Evolutionary conservation across 2,797 vertebrate genomes (phyloP).

Genomic region (Fistularia commersonii): DNA sequence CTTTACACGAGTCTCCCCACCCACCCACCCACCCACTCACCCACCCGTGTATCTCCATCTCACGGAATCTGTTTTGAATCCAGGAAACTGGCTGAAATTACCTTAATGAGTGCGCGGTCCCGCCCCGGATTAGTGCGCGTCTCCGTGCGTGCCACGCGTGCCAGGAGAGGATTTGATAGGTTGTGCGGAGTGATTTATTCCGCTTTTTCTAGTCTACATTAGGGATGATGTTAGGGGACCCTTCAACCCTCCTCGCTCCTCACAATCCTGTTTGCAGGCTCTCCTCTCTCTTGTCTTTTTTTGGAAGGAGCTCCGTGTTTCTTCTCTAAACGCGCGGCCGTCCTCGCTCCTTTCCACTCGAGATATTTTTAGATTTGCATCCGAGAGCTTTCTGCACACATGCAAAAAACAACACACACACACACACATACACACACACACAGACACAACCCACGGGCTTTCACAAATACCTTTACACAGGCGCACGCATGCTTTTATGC

Average conservation of each 20-base stretch:
- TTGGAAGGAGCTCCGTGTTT: conserved; percentile 17
- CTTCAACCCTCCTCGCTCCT: conserved; percentile 8
- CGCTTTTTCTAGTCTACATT: too few species aligned
- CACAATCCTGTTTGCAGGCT: conserved; percentile 13
- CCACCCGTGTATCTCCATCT: conserved; percentile 17
- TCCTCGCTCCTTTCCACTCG: conserved; percentile 38
- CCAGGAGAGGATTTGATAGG: too few species aligned
- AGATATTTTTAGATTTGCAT: conserved; percentile 63
- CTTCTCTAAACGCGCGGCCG: conserved; percentile 48
- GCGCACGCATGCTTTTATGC: neutral
- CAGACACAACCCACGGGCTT: neutral
- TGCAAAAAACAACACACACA: conserved; percentile 16
- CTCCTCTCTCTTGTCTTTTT: conserved; percentile 7
- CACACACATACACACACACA: neutral
- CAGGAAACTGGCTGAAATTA: conserved; percentile 37
- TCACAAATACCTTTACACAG: neutral
- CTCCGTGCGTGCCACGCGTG: too few species aligned
- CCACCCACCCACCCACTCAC: too few species aligned
- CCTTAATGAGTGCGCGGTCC: conserved; percentile 27
- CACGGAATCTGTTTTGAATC: conserved; percentile 31
- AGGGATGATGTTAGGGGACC: conserved; percentile 11
- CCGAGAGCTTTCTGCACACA: conserved; percentile 19
- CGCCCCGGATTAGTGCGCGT: conserved; percentile 13
- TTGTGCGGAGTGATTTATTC: too few species aligned
- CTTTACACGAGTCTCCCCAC: conserved; percentile 23